Conservation (phyloP, 1,140 invertebrate genomes). For the Heliothis virescens region DNA sequence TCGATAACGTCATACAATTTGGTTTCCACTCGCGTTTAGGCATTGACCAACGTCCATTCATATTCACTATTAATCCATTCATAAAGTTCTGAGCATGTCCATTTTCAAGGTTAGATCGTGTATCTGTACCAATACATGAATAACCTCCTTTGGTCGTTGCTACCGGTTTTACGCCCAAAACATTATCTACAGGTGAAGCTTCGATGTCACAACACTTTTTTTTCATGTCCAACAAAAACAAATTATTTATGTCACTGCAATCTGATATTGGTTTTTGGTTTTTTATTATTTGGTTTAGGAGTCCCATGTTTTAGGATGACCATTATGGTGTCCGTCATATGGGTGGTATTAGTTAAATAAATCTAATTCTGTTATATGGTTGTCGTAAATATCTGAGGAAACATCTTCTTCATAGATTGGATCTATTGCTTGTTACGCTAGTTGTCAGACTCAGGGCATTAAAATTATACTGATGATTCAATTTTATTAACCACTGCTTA, state of each 20-base stretch:
- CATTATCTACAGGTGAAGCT: conserved; percentile 71
- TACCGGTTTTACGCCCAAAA: conserved; percentile 78
- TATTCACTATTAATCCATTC: conserved; percentile 57
- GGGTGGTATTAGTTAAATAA: conserved; percentile 19
- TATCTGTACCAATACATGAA: conserved; percentile 59
- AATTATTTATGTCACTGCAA: conserved; percentile 55
- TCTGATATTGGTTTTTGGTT: conserved; percentile 47
- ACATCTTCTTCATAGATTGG: conserved; percentile 27
- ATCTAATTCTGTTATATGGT: conserved; percentile 33
- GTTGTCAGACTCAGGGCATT: too few species aligned
- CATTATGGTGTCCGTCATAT: conserved; percentile 37
- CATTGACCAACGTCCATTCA: conserved; percentile 52
- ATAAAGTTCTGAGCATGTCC: conserved; percentile 52
- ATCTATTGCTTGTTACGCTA: conserved; percentile 16
- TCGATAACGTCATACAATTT: conserved; percentile 47
- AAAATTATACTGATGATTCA: too few species aligned
- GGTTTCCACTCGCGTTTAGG: conserved; percentile 47
- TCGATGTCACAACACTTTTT: conserved; percentile 67
- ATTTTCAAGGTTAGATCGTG: conserved; percentile 55
- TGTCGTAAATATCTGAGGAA: conserved; percentile 21
- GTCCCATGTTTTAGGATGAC: conserved; percentile 21
- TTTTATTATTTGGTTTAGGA: conserved; percentile 45
- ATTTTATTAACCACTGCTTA: too few species aligned
- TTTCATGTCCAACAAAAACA: conserved; percentile 46
- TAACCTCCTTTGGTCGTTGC: conserved; percentile 69